phyloP scores from a whole-genome alignment of 1,140 invertebrate species.

The Megathymus violae region DNA sequence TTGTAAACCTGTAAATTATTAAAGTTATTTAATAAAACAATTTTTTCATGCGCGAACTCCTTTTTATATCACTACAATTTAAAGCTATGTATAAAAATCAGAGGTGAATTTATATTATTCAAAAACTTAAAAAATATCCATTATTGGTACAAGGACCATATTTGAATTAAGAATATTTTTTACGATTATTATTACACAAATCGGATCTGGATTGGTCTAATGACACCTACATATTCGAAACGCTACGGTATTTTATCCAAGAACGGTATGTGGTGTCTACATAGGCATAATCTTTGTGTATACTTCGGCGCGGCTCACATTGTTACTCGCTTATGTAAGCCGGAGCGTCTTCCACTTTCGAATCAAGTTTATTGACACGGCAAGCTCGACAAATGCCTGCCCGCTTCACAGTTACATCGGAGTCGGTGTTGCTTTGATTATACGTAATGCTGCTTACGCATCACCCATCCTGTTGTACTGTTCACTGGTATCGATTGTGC shows the following conservation, averaged over 20 bases:
- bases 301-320: conserved; percentile 62
- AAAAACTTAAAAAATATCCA: no score
- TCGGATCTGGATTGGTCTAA: conserved; percentile 11
- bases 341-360: conserved; percentile 82
- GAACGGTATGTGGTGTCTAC: conserved; percentile 35
- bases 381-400: conserved; percentile 76
- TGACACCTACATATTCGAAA: conserved; percentile 24
- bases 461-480: conserved; percentile 4
- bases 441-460: conserved; percentile 41
- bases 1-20: no score
- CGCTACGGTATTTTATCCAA: conserved; percentile 27
- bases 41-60: no score
- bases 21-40: no score
- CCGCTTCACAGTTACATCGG: conserved; percentile 77
- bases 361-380: conserved; percentile 84
- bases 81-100: no score
- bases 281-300: conserved; percentile 61
- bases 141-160: no score
- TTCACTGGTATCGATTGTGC: not conserved
- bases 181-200: conserved; percentile 5
- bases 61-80: no score
- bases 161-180: no score
- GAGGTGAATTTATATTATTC: no score
- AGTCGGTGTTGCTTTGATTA: conserved; percentile 70
- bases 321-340: conserved; percentile 81